Conservation (phyloP, 2,888 invertebrate genomes). For the Autographa pulchrina region DNA sequence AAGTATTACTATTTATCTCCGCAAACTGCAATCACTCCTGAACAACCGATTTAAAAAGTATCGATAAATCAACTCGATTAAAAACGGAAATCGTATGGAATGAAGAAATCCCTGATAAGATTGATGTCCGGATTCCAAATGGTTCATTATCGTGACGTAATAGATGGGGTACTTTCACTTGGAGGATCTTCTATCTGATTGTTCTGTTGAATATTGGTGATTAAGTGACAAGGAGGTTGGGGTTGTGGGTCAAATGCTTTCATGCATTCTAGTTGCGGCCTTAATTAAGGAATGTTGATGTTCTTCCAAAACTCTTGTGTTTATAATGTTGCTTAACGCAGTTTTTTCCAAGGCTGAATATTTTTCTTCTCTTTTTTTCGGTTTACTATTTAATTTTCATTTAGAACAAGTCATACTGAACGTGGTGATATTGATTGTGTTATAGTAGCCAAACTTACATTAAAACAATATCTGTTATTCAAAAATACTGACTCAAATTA, state of each 20-base stretch:
- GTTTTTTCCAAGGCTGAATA: too few relatives aligned
- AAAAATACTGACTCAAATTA: too few relatives aligned
- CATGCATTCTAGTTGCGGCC: too few relatives aligned
- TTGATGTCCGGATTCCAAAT: slow-evolving; percentile 70
- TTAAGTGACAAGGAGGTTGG: slow-evolving; percentile 5
- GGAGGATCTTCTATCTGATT: slow-evolving; percentile 52
- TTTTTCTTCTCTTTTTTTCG: too few relatives aligned
- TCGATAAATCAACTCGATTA: slow-evolving; percentile 61
- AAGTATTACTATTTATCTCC: background rate
- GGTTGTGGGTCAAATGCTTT: background rate
- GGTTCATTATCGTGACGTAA: slow-evolving; percentile 71
- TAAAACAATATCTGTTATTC: too few relatives aligned
- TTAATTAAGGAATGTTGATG: too few relatives aligned
- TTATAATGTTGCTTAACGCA: too few relatives aligned
- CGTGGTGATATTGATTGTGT: too few relatives aligned
- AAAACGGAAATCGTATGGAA: slow-evolving; percentile 62
- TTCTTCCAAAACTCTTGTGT: too few relatives aligned
- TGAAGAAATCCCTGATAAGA: slow-evolving; percentile 69
- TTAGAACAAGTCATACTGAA: too few relatives aligned
- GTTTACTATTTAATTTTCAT: too few relatives aligned
- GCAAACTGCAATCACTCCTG: slow-evolving; percentile 9
- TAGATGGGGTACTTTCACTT: slow-evolving; percentile 45
- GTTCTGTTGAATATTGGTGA: slow-evolving; percentile 43
- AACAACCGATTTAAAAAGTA: slow-evolving; percentile 50
- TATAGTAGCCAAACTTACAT: too few relatives aligned